phyloP scores from a whole-genome alignment of 2,113 vertebrate genomes.

The Tragelaphus buxtoni region DNA sequence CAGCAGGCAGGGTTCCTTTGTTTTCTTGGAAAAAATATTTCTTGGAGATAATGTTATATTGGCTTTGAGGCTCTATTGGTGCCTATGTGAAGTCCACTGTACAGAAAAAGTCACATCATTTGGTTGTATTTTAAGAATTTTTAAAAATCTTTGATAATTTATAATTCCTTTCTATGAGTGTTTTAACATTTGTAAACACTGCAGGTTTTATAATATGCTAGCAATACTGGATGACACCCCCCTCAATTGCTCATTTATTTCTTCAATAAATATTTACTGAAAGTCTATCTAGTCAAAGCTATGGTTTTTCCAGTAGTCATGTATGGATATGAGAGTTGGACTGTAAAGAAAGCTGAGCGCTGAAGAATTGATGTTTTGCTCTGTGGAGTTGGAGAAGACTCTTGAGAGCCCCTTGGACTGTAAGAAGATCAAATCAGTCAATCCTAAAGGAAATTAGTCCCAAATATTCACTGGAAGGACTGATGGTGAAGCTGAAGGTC shows the following conservation, averaged over 20 bases:
- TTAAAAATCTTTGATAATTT: background rate
- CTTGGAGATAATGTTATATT: background rate
- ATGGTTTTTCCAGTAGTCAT: background rate
- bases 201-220: background rate
- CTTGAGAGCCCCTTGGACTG: background rate
- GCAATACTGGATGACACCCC: background rate
- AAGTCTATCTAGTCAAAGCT: background rate
- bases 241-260: background rate
- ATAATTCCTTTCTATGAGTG: background rate
- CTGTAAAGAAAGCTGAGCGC: background rate
- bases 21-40: background rate
- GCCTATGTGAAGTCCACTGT: background rate
- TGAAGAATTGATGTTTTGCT: background rate
- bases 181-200: background rate
- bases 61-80: background rate
- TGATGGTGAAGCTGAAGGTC: background rate
- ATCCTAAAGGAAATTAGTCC: background rate
- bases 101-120: background rate
- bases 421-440: background rate
- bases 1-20: background rate
- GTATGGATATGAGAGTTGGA: background rate
- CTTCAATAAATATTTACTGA: background rate
- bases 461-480: background rate
- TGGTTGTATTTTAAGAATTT: background rate
- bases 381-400: background rate